A percentile compares a stretch with the other conserved stretches of the same genome.
Conservation (phyloP, 2,113 vertebrate species). For the Toxotes chatareus region DNA sequence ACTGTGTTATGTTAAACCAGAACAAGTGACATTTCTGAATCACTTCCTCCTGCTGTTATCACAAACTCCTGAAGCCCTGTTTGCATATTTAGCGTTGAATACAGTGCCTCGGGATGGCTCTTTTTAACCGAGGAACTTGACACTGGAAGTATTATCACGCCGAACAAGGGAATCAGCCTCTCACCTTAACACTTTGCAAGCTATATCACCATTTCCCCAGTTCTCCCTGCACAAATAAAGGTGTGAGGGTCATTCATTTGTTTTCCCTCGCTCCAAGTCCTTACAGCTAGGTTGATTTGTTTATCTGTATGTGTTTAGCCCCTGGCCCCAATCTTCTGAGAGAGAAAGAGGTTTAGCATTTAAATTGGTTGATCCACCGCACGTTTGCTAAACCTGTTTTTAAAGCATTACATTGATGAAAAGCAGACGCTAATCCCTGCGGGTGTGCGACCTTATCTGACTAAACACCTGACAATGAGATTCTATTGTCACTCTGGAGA, state of each 20-base stretch:
- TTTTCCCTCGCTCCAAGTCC: conserved; percentile 83
- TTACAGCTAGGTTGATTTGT: conserved; percentile 89
- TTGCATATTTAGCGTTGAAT: conserved; percentile 37
- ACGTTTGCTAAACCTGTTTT: conserved; percentile 81
- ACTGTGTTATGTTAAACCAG: conserved; percentile 41
- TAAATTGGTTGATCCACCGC: conserved; percentile 82
- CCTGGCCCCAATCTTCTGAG: conserved; percentile 76
- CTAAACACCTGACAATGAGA: conserved; percentile 83
- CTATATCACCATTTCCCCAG: conserved; percentile 83
- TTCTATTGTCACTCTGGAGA: conserved; percentile 64
- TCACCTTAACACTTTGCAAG: conserved; percentile 80
- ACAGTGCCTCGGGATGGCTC: conserved; percentile 29
- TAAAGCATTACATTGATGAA: conserved; percentile 82
- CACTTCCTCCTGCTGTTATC: conserved; percentile 45
- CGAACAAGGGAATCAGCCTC: conserved; percentile 83
- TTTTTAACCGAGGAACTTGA: conserved; percentile 32
- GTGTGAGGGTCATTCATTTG: conserved; percentile 88
- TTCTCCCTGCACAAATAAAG: conserved; percentile 85
- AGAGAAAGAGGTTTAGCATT: conserved; percentile 83
- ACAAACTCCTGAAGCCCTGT: conserved; percentile 33
- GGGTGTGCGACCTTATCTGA: conserved; percentile 79
- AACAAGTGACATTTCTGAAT: conserved; percentile 49
- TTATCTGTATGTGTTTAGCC: conserved; percentile 84
- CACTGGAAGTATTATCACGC: conserved; percentile 47
- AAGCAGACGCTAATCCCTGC: conserved; percentile 77